These are phyloP conservation scores for Enteromius trimaculatus DNA, from an alignment of 2,797 vertebrate genomes.

Conservation along the genomic window DNA sequence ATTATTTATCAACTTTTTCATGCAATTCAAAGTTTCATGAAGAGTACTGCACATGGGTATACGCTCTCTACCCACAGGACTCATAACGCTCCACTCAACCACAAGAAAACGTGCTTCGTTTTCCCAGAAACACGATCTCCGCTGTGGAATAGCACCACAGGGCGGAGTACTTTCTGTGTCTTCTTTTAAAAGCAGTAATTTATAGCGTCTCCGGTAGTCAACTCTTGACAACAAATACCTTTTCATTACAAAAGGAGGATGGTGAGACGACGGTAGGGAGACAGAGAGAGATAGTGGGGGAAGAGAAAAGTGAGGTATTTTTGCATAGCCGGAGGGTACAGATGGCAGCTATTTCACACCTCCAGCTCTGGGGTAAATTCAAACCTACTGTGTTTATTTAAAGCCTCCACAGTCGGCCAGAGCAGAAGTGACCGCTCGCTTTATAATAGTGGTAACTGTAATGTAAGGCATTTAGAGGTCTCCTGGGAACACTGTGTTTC, in stretches of 20 bases:
- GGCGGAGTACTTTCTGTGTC: conserved; percentile 67
- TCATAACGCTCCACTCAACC: conserved; percentile 60
- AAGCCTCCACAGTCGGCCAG: conserved; percentile 59
- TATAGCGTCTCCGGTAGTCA: conserved; percentile 76
- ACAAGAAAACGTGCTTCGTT: conserved; percentile 70
- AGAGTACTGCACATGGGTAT: conserved; percentile 27
- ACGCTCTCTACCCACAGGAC: conserved; percentile 21
- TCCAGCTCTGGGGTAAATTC: conserved; percentile 67
- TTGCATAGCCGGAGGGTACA: conserved; percentile 71
- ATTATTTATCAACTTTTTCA: background rate
- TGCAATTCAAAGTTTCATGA: background rate
- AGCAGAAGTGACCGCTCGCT: conserved; percentile 69
- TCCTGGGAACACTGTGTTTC: conserved; percentile 70
- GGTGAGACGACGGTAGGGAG: conserved; percentile 35
- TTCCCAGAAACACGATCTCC: conserved; percentile 74
- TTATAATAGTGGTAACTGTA: conserved; percentile 77
- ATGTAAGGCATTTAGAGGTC: conserved; percentile 72
- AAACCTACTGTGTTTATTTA: conserved; percentile 73
- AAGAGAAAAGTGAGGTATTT: conserved; percentile 66
- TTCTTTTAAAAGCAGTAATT: conserved; percentile 68
- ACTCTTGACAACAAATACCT: conserved; percentile 81
- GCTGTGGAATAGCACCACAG: conserved; percentile 68
- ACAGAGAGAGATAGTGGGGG: conserved; percentile 44
- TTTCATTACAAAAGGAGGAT: conserved; percentile 78
- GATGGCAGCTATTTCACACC: conserved; percentile 77